Percentiles rank a stretch among this genome's conserved stretches.
Conservation (phyloP, 2,797 vertebrate genomes). For the Enteromius treurensis region DNA sequence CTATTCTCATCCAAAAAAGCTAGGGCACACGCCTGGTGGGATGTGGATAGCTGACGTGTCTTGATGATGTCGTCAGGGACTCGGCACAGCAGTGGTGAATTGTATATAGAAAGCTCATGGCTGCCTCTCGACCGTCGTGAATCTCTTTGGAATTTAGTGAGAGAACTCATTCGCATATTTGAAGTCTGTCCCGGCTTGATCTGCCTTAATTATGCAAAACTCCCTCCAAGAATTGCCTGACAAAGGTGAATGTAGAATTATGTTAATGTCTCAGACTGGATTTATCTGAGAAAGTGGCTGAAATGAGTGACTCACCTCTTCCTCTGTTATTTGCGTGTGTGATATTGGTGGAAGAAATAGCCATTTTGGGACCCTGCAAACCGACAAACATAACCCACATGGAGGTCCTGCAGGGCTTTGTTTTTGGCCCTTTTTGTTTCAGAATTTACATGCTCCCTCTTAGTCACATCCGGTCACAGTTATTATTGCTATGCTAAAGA, state of each 20-base stretch:
- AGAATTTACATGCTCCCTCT: background rate
- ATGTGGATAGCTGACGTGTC: background rate
- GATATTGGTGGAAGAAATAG: conserved; percentile 1
- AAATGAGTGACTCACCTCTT: conserved; percentile 8
- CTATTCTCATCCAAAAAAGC: background rate
- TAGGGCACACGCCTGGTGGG: background rate
- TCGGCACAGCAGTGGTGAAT: conserved; percentile 18
- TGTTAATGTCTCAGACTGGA: conserved; percentile 27
- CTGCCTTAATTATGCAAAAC: conserved; percentile 38
- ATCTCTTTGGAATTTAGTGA: conserved; percentile 39
- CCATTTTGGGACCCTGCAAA: background rate
- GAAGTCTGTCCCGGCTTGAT: conserved; percentile 23
- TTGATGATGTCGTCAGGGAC: conserved; percentile 50
- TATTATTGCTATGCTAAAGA: background rate
- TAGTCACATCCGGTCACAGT: background rate
- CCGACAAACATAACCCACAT: background rate
- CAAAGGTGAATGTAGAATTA: conserved; percentile 43
- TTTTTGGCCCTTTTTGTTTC: background rate
- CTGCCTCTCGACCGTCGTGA: conserved; percentile 30
- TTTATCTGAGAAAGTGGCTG: conserved; percentile 11
- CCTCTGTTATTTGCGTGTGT: conserved; percentile 9
- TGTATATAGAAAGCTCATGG: conserved; percentile 26
- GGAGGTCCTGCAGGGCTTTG: background rate
- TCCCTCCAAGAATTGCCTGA: conserved; percentile 23
- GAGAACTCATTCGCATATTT: conserved; percentile 9